Evolutionary conservation across 2,888 invertebrate genomes (phyloP), one percentile per base, ranked within the genome.

Genomic region (Coleophora deauratella): DNA sequence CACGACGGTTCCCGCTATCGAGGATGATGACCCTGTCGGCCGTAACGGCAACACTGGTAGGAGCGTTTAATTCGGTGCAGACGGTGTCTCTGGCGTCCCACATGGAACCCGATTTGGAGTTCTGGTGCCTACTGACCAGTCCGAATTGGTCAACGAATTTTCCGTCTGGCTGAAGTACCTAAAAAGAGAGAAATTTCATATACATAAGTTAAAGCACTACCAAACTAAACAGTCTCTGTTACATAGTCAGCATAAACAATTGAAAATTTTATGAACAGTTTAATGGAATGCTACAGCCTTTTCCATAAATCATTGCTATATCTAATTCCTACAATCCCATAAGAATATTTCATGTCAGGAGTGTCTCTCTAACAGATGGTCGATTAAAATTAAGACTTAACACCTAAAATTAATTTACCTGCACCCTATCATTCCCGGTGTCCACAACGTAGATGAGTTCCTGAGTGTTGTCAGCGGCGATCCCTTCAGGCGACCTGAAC

Each of bases 381-480:
- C n/a, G n/a, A n/a, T n/a, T n/a, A n/a, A n/a, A n/a, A n/a, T n/a
- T n/a, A n/a, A n/a, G n/a, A 3, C 21, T 21, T 21, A 21, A 21
- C 3, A 21, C 6, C 21, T 21, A 21, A 21, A 3, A 21, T 6
- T 21, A 21, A 21, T 3, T 21, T 21, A 84, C 86, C 68, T 90
- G 85, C 4, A 90, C 82, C 42, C 93, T 82, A 60, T 94, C 91
- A 59, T 94, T 94, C 45, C 93, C 93, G 43, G 93, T 93, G 59
- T 94, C 94, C 37, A 91, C 92, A 0, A 94, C 88, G 51, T 93
- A 91, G 11, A 94, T 82, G 41, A 84, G 85, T 43, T 87, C 81
- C 30, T 88, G 88, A 10, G 70, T 59, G 45, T 80, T 79, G 39
- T 87, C 87, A 0, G 86, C 66, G 2, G 91, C 89, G 40, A 94